Conservation (phyloP, 1,140 invertebrate genomes). For the Drosophila truncata region DNA sequence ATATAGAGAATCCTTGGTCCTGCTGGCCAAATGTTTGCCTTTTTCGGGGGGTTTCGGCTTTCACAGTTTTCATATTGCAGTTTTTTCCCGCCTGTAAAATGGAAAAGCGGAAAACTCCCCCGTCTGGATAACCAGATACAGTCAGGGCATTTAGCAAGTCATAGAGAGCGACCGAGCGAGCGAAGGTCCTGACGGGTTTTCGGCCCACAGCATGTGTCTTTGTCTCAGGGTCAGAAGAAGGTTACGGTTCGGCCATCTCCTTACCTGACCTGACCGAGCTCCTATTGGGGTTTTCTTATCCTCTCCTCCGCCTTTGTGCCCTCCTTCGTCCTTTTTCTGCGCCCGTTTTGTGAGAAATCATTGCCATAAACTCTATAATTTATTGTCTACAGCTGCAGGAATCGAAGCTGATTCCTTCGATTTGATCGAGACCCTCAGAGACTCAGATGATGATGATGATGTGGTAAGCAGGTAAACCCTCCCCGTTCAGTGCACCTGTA, state of each 20-base stretch:
- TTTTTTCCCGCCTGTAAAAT: constrained; percentile 64
- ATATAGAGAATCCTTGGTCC: constrained; percentile 25
- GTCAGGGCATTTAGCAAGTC: constrained; percentile 68
- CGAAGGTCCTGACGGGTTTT: constrained; percentile 32
- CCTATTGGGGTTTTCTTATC: constrained; percentile 70
- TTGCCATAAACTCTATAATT: constrained; percentile 74
- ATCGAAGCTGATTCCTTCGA: constrained; percentile 35
- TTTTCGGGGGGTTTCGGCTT: constrained; percentile 45
- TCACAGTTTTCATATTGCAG: constrained; percentile 49
- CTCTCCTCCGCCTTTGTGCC: constrained; percentile 34
- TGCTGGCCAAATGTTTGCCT: constrained; percentile 52
- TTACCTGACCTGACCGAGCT: constrained; percentile 53
- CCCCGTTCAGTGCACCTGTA: constrained; percentile 57
- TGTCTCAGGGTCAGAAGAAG: constrained; percentile 56
- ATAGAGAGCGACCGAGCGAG: constrained; percentile 25
- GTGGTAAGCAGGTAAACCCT: constrained; percentile 51
- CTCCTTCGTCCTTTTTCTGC: constrained; percentile 53
- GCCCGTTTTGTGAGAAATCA: constrained; percentile 59
- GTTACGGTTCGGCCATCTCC: constrained; percentile 13
- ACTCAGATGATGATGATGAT: constrained; percentile 30
- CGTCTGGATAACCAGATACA: constrained; percentile 19
- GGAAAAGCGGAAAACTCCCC: constrained; percentile 51
- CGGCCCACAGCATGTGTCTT: constrained; percentile 48
- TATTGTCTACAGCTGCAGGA: constrained; percentile 69
- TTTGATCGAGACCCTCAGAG: constrained; percentile 31